Percentiles rank a stretch among this genome's conserved stretches.
Conservation (phyloP, 1,140 invertebrate genomes). For the Rhizoglyphus robini region DNA sequence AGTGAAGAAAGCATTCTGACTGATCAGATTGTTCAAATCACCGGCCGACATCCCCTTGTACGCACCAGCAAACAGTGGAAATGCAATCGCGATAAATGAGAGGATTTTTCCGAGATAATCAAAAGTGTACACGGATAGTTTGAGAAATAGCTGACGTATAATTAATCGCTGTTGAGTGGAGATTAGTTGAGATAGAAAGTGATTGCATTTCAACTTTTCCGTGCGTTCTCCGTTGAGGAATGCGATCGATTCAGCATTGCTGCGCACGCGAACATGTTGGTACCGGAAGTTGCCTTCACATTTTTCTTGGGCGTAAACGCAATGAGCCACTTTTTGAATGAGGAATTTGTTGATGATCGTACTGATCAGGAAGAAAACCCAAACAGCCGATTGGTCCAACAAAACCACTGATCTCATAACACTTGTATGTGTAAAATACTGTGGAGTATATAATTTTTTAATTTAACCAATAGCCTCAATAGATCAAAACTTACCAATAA, state of each 20-base stretch:
- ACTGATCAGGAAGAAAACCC: constrained; percentile 42
- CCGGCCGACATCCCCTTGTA: constrained; percentile 39
- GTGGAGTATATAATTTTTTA: neutral
- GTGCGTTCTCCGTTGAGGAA: constrained; percentile 30
- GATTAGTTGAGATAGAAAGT: constrained; percentile 4
- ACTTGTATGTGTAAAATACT: constrained; percentile 35
- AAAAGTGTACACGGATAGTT: constrained; percentile 38
- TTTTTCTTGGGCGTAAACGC: constrained; percentile 42
- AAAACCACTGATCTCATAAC: constrained; percentile 39
- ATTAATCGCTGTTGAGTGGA: constrained; percentile 18
- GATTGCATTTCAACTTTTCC: neutral
- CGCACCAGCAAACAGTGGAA: constrained; percentile 45
- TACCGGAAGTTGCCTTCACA: constrained; percentile 48
- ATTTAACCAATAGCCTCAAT: neutral
- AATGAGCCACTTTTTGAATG: constrained; percentile 43
- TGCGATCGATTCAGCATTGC: constrained; percentile 46
- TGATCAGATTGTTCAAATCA: constrained; percentile 42
- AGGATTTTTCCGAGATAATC: constrained; percentile 48
- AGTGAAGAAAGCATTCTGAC: constrained; percentile 46
- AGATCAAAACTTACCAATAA: constrained; percentile 29
- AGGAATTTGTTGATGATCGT: constrained; percentile 45
- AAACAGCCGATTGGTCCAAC: constrained; percentile 39
- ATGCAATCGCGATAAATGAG: constrained; percentile 44
- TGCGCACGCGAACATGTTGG: constrained; percentile 46
- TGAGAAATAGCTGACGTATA: constrained; percentile 29